Conservation (phyloP, 2,888 invertebrate genomes). For the Azorinus chamasolen region DNA sequence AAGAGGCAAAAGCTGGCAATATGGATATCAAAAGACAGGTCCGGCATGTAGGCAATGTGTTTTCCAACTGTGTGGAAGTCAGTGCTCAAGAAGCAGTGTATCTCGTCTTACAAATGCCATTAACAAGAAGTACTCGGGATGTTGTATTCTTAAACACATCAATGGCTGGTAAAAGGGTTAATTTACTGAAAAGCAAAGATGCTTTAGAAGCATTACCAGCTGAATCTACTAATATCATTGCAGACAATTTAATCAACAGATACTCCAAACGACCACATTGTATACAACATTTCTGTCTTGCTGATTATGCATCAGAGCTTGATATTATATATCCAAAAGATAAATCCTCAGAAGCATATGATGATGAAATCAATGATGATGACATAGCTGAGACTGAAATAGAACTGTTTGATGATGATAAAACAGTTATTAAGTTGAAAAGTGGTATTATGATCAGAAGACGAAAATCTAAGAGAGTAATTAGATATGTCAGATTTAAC, state of each 20-base stretch:
- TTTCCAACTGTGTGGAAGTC: slow-evolving; percentile 29
- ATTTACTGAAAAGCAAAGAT: too few relatives aligned
- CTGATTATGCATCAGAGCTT: slow-evolving; percentile 16
- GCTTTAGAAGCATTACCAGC: slow-evolving; percentile 26
- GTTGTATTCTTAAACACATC: slow-evolving; percentile 64
- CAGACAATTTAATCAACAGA: too few relatives aligned
- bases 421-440: too few relatives aligned
- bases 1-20: slow-evolving; percentile 74
- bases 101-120: slow-evolving; percentile 57
- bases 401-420: too few relatives aligned
- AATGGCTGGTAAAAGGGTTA: too few relatives aligned
- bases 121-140: slow-evolving; percentile 41
- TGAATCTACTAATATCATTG: slow-evolving; percentile 23
- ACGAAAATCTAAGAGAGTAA: too few relatives aligned
- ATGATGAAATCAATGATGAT: slow-evolving; percentile 14
- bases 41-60: slow-evolving; percentile 35
- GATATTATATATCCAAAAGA: too few relatives aligned
- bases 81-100: slow-evolving; percentile 53
- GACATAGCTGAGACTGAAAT: too few relatives aligned
- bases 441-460: too few relatives aligned
- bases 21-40: slow-evolving; percentile 51
- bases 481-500: too few relatives aligned
- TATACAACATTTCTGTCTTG: slow-evolving; percentile 16
- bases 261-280: slow-evolving; percentile 12
- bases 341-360: slow-evolving; percentile 3